Evolutionary conservation across 2,888 invertebrate species (phyloP), one percentile per base, ranked within the genome.

Genomic region (Aromia moschata): DNA sequence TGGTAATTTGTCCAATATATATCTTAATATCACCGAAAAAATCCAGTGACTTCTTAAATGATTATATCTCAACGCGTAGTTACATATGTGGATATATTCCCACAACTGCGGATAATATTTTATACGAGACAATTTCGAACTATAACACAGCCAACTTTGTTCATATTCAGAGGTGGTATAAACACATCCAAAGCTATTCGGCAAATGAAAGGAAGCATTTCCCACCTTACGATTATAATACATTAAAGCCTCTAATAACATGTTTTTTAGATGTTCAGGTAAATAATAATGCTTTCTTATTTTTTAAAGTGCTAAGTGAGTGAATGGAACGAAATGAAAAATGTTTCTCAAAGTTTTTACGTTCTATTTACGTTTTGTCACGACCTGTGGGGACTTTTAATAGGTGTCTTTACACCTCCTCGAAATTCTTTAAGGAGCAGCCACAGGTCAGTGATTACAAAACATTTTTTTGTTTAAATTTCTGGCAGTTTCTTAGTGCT

Each of bases 161-260:
- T 53, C 77, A 85, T 74, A 74, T 88, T 65, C 81, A 79, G 73
- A 83, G 87, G 78, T 88, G 88, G 88, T 84, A 83, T 78, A 77
- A 81, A 77, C 86, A 87, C 79, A 84, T 88, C 79, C 77, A 81
- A 79, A 87, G 86, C 80, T 88, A 84, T 79, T 82, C 80, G 74
- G 77, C 78, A 64, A 75, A 76, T 59, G 86, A 87, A 74, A 80
- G 81, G 73, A 74, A 73, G 62, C 72, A 76, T 63, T 85, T 86
- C 70, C 79, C 79, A 68, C 57, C 68, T 65, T 72, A 76, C 62
- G 69, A 75, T 70, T 70, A 75, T 73, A 67, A 79, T 80, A 80
- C 83, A 79, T 75, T 78, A 80, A 80, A 70, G 65, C 59, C 70
- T 11, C 68, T 81, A 68, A 65, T 69, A 25, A 67, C 63, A 56